Conservation (phyloP, 2,888 invertebrate genomes). For the Melipona beecheii region DNA sequence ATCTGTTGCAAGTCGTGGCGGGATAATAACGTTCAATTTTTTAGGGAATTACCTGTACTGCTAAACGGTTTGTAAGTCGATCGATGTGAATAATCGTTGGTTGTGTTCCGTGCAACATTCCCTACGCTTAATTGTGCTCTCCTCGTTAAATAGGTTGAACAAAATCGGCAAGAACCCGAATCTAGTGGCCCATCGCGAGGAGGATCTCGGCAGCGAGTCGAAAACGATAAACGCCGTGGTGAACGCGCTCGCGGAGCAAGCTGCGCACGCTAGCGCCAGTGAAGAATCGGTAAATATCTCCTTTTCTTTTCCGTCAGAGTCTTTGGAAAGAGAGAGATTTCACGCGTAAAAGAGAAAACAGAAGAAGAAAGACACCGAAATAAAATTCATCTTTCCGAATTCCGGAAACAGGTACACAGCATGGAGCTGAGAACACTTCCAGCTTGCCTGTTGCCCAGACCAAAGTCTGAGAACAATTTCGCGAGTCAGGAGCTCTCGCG, state of each 20-base stretch:
- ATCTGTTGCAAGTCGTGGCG: constrained; percentile 55
- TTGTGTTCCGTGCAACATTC: constrained; percentile 81
- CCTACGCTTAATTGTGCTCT: constrained; percentile 84
- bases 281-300: constrained; percentile 88
- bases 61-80: constrained; percentile 72
- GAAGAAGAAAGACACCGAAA: too few relatives aligned
- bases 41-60: constrained; percentile 65
- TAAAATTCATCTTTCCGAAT: constrained; percentile 25
- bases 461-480: constrained; percentile 94
- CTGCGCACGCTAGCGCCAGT: constrained; percentile 92
- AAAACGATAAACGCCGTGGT: constrained; percentile 97
- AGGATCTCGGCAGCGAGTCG: constrained; percentile 89
- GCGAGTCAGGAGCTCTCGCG: constrained; percentile 86
- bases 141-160: constrained; percentile 88
- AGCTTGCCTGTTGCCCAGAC: constrained; percentile 88
- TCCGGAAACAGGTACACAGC: constrained; percentile 87
- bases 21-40: constrained; percentile 36
- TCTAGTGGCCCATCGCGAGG: constrained; percentile 91
- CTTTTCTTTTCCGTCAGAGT: neutral
- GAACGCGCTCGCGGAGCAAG: constrained; percentile 95
- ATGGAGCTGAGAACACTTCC: constrained; percentile 89
- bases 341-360: too few relatives aligned
- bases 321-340: too few relatives aligned
- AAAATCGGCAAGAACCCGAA: constrained; percentile 99
- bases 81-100: constrained; percentile 81